Evolutionary conservation across 2,113 vertebrate genomes (phyloP), one percentile per base, ranked within the genome.

Genomic region (Plecotus auritus): DNA sequence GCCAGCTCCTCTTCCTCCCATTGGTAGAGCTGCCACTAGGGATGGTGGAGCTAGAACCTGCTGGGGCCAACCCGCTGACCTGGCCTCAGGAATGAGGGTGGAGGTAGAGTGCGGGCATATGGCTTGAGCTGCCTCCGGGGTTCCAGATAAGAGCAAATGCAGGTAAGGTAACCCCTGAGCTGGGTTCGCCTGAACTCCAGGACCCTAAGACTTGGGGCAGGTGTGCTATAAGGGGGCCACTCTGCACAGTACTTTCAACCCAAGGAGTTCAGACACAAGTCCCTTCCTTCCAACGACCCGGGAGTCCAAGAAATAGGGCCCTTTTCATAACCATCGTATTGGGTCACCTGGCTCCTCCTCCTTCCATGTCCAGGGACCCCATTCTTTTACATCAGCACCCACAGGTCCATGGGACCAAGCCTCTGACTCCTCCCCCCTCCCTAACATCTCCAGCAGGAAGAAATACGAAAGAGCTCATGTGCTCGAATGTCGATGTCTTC

Each of bases 401-500:
- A 14, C 23, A 5, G 18, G 35, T 1, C 26, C 5, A 8, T 18
- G 0, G 17, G 5, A 17, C 11, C 51, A 37, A 61, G 32, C 32
- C 7, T 64, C 30, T 22, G 26, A 61, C 45, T 64, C 51, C 16
- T 6, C 49, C 49, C 49, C 49, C 4, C 49, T 18, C 14, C n/a
- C 56, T 11, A 26, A 28, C 70, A 42, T 14, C 37, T 37, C 37
- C 16, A 28, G 23, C 84, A 97, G 96, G 91, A 87, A 92, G 84
- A n/a, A 88, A 81, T 5, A 96, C 96, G 1, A 1, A 28, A 0
- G 0, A 23, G 0, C 97, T 97, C 59, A 96, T 95, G 96, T 97
- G 97, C 20, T 81, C 94, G 0, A 18, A 97, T 1, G 95, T 97
- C 37, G 76, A n/a, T 9, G 72, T 97, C 64, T 93, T 96, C 81